Evolutionary conservation across 1,140 invertebrate species (phyloP), one percentile per base, ranked within the genome.

Genomic region (Bombus huntii): DNA sequence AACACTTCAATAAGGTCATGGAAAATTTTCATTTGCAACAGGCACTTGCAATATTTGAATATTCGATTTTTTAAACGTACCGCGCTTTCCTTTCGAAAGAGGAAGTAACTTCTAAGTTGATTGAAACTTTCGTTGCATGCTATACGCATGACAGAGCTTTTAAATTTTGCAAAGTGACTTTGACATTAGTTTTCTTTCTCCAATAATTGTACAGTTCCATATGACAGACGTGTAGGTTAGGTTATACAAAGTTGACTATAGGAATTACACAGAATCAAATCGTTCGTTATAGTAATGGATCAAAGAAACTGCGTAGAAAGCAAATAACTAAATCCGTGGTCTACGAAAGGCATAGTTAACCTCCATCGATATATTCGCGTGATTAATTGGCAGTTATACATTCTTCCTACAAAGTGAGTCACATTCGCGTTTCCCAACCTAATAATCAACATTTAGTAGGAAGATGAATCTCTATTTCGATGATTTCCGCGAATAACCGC

Each of bases 401-500:
- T 62, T 70, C 37, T 44, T 79, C 13, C 15, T 34, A 6, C 39
- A 78, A 85, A 72, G 6, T 79, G 76, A 84, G 37, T 77, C 76
- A 84, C n/a, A 22, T 42, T 57, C n/a, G 3, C 22, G 25, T 57
- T 79, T 77, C n/a, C 13, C 28, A 44, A 10, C 9, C 1, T 34
- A 47, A 59, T 72, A n/a, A 85, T 80, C 79, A 84, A 62, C 39
- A 15, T 72, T 72, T 72, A 72, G 66, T 8, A 57, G 42, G 53
- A 80, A 65, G 31, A 62, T 62, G 68, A 85, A 62, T 84, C 68
- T 22, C 22, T 31, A 5, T 13, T 13, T 18, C 53, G 73, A 84
- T 74, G n/a, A 81, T 65, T 88, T 70, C 75, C 34, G 25, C 37
- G 39, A 85, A 81, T 82, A 37, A 81, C 65, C 78, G 37, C 12